Evolutionary conservation across 2,888 invertebrate genomes (phyloP), one percentile per base, ranked within the genome.

Genomic region (Lapara coniferarum): DNA sequence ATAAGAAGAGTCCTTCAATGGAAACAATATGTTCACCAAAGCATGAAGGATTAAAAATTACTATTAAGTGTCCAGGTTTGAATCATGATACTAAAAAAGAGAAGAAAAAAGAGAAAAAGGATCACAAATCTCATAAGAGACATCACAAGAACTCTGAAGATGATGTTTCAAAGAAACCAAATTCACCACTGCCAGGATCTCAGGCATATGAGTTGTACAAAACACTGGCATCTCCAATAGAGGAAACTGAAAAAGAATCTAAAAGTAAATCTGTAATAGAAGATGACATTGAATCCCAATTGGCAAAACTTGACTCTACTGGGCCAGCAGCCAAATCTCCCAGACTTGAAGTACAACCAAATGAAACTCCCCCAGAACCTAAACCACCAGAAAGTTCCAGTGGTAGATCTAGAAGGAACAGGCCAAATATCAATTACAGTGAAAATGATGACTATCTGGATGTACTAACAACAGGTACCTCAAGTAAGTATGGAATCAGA

Each of bases 361-460:
- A 89, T 82, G 88, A 90, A 78, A 86, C 83, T 53, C 85, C 83
- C 67, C 91, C 91, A 69, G 92, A 93, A 73, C 91, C 92, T 53
- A 93, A 94, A 77, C 90, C 91, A 16, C 89, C 91, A 78, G 94
- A 94, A 78, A 82, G 72, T 44, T 69, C 78, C 10, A 69, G 81
- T 56, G 94, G 94, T 12, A 86, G 94, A 77, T 88, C 94, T 25
- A 85, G 94, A 77, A 87, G 94, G 73, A 92, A 93, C 78, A 88
- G 94, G 72, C 89, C 90, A 70, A 94, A 93, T 79, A 88, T 94
- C 69, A 94, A 94, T 79, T 94, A 95, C 91, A 89, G 94, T 93
- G 89, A 95, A 92, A 90, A 94, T 90, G 91, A 95, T 91, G 86
- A 95, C 88, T 87, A 93, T 87, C 78, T 95, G 84, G 86, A 94